Evolutionary conservation across 2,888 invertebrate species (phyloP), one percentile per base, ranked within the genome.

Genomic region (Aspidiotus destructor): DNA sequence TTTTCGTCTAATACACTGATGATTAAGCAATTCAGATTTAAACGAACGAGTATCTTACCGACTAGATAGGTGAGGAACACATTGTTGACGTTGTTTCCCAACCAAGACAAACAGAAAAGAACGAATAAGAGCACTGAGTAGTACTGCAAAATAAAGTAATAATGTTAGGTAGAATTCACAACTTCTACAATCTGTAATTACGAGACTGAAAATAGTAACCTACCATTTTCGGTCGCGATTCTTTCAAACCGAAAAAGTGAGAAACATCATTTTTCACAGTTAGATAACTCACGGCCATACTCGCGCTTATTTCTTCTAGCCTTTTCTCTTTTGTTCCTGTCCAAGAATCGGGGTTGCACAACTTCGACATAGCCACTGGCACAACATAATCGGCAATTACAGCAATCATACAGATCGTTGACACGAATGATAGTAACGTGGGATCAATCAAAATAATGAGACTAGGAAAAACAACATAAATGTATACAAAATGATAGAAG

Each of bases 1-100:
- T 52, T 52, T 52, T 52, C 5, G n/a, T 52, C 9, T 11, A 52
- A 52, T 3, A 2, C 52, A n/a, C 52, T 3, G 13, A 28, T 15
- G n/a, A 3, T 52, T 11, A 17, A 28, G 40, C 58, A 2, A 58
- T 40, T 2, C n/a, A 55, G 7, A 42, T 13, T 54, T 55, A 28
- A 17, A 15, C 2, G 11, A 62, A 16, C 9, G 13, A 15, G 41
- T n/a, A 11, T 48, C 65, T 65, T 8, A 65, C 65, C 58, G 40
- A 65, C 17, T n/a, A 65, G 7, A n/a, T 65, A 65, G 8, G 60
- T 65, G 13, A 65, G 57, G 48, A 57, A 48, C 10, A 65, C 41
- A 58, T 65, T 65, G 40, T 65, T 65, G 40, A 65, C 65, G 58
- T 65, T 65, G 58, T 65, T 65, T 58, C 65, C 65, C 13, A 65